Evolutionary conservation across 1,140 invertebrate genomes (phyloP).

Genomic region (Helicoverpa armigera): DNA sequence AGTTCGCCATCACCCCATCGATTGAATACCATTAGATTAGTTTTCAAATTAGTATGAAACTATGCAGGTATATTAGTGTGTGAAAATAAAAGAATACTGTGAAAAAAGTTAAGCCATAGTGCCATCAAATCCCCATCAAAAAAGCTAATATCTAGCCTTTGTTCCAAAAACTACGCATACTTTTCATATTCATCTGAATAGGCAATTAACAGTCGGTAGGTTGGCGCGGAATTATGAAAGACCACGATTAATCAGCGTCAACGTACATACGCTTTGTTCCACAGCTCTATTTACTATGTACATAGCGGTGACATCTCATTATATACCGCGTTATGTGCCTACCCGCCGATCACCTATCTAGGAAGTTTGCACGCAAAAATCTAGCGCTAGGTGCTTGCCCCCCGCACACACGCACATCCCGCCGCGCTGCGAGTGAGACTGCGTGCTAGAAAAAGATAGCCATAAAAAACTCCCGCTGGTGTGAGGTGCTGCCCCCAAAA

Average conservation of each 20-base stretch:
- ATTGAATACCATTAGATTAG: too few relatives aligned
- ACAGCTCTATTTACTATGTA: slow-evolving; percentile 77
- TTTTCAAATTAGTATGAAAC: too few relatives aligned
- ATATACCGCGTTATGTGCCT: slow-evolving; percentile 76
- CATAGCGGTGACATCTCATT: slow-evolving; percentile 83
- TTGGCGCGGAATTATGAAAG: slow-evolving; percentile 76
- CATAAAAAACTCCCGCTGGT: slow-evolving; percentile 84
- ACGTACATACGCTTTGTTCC: slow-evolving; percentile 74
- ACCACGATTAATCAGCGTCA: slow-evolving; percentile 83
- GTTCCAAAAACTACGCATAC: slow-evolving; percentile 44
- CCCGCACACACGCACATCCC: slow-evolving; percentile 64
- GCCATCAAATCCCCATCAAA: neutral
- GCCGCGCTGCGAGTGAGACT: slow-evolving; percentile 75
- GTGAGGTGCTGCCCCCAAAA: slow-evolving; percentile 85
- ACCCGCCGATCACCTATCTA: slow-evolving; percentile 75
- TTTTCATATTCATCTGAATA: slow-evolving; percentile 49
- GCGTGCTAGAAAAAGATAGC: slow-evolving; percentile 83
- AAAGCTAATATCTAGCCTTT: slow-evolving; percentile 4
- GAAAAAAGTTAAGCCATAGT: too few relatives aligned
- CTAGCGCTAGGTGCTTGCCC: slow-evolving; percentile 82
- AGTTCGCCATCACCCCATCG: too few relatives aligned
- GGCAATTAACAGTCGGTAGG: slow-evolving; percentile 49
- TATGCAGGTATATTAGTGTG: too few relatives aligned
- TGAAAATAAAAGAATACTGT: too few relatives aligned
- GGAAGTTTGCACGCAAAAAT: slow-evolving; percentile 84